phyloP scores from a whole-genome alignment of 1,140 invertebrate species.

The Caenorhabditis latens region DNA sequence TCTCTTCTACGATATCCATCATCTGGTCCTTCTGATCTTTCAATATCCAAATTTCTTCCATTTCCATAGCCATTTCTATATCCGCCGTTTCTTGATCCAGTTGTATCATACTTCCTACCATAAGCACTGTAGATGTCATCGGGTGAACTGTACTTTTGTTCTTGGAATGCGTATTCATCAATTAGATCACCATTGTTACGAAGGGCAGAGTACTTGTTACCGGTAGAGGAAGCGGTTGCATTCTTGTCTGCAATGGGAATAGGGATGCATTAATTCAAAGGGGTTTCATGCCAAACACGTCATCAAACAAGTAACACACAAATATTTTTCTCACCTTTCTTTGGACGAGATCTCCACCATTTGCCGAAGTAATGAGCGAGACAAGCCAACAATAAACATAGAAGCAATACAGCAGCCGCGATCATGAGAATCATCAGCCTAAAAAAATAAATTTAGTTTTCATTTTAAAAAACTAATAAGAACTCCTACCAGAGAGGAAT shows the following conservation, averaged over 20 bases:
- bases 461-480: not conserved
- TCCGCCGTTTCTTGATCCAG: slow-evolving; percentile 41
- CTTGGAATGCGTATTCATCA: slow-evolving; percentile 51
- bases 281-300: slow-evolving; percentile 13
- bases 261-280: not conserved
- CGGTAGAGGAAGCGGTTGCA: slow-evolving; percentile 59
- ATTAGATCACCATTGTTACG: slow-evolving; percentile 59
- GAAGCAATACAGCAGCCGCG: slow-evolving; percentile 67
- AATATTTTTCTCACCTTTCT: slow-evolving; percentile 71
- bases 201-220: slow-evolving; percentile 66
- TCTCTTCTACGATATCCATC: slow-evolving; percentile 38
- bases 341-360: slow-evolving; percentile 70
- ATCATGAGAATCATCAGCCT: slow-evolving; percentile 73
- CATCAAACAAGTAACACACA: not conserved
- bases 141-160: slow-evolving; percentile 64
- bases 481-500: slow-evolving; percentile 69
- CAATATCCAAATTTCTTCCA: slow-evolving; percentile 40
- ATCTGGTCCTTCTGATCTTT: slow-evolving; percentile 13
- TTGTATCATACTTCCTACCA: slow-evolving; percentile 55
- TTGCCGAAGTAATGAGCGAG: slow-evolving; percentile 70
- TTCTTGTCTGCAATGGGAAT: slow-evolving; percentile 26
- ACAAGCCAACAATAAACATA: slow-evolving; percentile 66
- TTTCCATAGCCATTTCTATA: slow-evolving; percentile 52
- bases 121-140: slow-evolving; percentile 64
- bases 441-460: not conserved